Percentiles rank a stretch among this genome's conserved stretches.
Conservation (phyloP, 2,888 invertebrate genomes). For the Macrosiphum euphorbiae region DNA sequence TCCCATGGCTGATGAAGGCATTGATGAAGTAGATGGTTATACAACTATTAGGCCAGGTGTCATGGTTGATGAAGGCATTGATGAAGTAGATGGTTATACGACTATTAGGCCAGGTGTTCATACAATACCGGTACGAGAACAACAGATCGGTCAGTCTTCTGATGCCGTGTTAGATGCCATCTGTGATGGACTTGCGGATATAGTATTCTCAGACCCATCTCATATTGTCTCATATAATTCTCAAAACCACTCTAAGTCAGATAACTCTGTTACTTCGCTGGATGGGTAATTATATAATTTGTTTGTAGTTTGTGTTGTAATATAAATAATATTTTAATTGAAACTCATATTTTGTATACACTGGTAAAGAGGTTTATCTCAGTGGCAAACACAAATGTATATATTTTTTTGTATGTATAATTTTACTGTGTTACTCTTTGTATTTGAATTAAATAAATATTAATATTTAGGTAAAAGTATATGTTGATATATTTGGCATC, state of each 20-base stretch:
- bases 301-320: constrained; percentile 45
- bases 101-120: constrained; percentile 48
- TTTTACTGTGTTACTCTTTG: constrained; percentile 56
- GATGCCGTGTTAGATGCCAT: constrained; percentile 33
- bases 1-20: constrained; percentile 20
- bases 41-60: constrained; percentile 46
- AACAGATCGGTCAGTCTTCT: background rate
- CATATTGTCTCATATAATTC: constrained; percentile 41
- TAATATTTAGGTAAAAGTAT: constrained; percentile 45
- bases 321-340: constrained; percentile 50
- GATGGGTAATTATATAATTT: constrained; percentile 57
- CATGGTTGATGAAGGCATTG: constrained; percentile 33
- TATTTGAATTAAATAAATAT: constrained; percentile 48
- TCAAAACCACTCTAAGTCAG: constrained; percentile 43
- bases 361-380: constrained; percentile 33
- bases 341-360: constrained; percentile 47
- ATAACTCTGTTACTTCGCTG: constrained; percentile 50
- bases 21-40: constrained; percentile 56
- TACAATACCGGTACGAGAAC: constrained; percentile 24
- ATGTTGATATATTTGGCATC: constrained; percentile 41
- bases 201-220: constrained; percentile 47
- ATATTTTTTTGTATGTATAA: constrained; percentile 49
- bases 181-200: constrained; percentile 47
- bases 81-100: constrained; percentile 52
- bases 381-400: constrained; percentile 32